Evolutionary conservation across 1,140 invertebrate genomes (phyloP).

Genomic region (Hirudo medicinalis): DNA sequence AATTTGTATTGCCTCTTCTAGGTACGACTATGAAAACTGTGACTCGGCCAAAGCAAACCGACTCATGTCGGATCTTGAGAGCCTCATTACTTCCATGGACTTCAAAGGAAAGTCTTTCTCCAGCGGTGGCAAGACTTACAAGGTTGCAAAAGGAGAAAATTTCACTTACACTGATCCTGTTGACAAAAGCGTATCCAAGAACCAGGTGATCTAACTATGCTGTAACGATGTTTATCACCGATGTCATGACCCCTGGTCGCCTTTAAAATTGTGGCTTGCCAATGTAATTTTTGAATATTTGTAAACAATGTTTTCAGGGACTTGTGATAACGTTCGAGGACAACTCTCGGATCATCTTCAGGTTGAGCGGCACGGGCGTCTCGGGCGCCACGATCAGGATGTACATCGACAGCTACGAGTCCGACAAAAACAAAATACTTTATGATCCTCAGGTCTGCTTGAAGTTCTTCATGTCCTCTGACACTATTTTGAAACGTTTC

Average conservation of each 20-base stretch:
- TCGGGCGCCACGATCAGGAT: slow-evolving; percentile 87
- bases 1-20: slow-evolving; percentile 30
- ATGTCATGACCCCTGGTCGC: too few relatives aligned
- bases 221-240: too few relatives aligned
- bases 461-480: neutral
- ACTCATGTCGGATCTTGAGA: slow-evolving; percentile 68
- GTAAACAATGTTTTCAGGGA: slow-evolving; percentile 52
- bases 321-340: slow-evolving; percentile 82
- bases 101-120: slow-evolving; percentile 55
- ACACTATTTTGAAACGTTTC: neutral
- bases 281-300: neutral
- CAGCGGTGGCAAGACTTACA: slow-evolving; percentile 44
- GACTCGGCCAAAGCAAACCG: slow-evolving; percentile 66
- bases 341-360: slow-evolving; percentile 77
- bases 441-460: slow-evolving; percentile 56
- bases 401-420: slow-evolving; percentile 58
- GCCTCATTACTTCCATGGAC: slow-evolving; percentile 48
- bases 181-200: slow-evolving; percentile 73
- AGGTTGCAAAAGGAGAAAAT: slow-evolving; percentile 66
- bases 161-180: slow-evolving; percentile 88
- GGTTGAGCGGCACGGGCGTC: slow-evolving; percentile 92
- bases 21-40: slow-evolving; percentile 95
- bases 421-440: slow-evolving; percentile 49
- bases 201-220: slow-evolving; percentile 51
- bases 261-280: too few relatives aligned